Conservation (phyloP, 2,113 vertebrate genomes). For the Amphiprion ocellaris region DNA sequence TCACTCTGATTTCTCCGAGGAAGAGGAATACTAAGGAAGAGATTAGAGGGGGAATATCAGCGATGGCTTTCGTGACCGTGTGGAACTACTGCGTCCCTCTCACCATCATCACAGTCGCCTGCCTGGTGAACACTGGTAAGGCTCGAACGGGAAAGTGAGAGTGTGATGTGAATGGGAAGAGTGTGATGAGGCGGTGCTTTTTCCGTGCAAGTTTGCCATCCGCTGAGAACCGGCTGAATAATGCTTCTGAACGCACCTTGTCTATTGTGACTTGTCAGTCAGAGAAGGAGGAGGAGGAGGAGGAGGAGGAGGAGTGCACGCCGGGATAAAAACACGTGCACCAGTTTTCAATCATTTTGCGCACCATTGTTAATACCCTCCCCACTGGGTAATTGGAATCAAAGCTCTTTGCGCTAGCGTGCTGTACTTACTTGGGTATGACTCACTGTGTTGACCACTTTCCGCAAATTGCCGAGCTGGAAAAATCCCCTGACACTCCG, state of each 20-base stretch:
- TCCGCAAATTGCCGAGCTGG: not conserved
- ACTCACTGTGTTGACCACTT: conserved; percentile 36
- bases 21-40: conserved; percentile 79
- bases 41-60: conserved; percentile 62
- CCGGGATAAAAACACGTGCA: conserved; percentile 52
- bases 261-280: conserved; percentile 6
- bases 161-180: conserved; percentile 50
- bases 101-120: conserved; percentile 70
- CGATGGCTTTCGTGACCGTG: conserved; percentile 78
- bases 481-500: conserved; percentile 30
- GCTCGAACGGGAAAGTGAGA: conserved; percentile 17
- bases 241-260: not conserved
- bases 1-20: conserved; percentile 70
- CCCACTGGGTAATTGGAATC: not conserved
- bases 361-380: conserved; percentile 8
- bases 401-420: conserved; percentile 24
- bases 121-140: conserved; percentile 82
- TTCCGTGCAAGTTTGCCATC: conserved; percentile 52
- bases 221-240: not conserved
- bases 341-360: conserved; percentile 24
- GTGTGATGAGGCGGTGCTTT: conserved; percentile 16
- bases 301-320: not conserved
- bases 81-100: conserved; percentile 84
- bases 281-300: too few species aligned
- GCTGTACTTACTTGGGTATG: conserved; percentile 11